Base-by-base conservation (phyloP, 1,140 invertebrate species). In the Solen grandis region DNA sequence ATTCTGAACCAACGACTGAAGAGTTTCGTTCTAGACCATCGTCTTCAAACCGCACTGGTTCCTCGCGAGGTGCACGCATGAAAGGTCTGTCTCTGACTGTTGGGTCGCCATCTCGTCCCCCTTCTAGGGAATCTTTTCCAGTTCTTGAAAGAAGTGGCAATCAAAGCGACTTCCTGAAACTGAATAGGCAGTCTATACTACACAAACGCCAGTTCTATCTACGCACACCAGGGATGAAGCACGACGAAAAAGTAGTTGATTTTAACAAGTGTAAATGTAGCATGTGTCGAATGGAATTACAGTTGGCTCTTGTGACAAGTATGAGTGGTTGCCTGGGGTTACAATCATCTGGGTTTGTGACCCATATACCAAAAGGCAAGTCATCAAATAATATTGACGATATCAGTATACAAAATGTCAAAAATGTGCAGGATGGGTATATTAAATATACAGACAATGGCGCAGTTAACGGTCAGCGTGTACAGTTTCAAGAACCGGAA, bases 201-300 rank as follows among this genome's bases (percentile, higher is more conserved):
- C 85, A 88, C 25, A 75, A 85, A 33, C 82, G 85, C 10, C 84
- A 84, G 60, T 88, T 88, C 62, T 88, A 85, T 27, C 60, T 88
- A 50, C 84, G 76, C 54, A 88, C 87, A 0, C 87, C 87, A 14
- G 80, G 68, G 3, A 50, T 72, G 54, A 54, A 73, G 31, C 74
- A 65, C n/a, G 60, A 57, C 1, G 10, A 50, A 4, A 73, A 59
- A 14, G 65, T 76, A 16, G 50, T n/a, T 22, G 81, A 86, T 10
- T 70, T 83, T 13, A 72, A 84, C 27, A 84, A 84, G 35, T 88
- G 87, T 69, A 46, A 70, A 8, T 88, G 87, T 63, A 84, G 77
- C 14, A 84, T 88, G 79, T 88, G 87, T 57, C 66, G 82, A 5
- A 81, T 88, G 29, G 87, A 88, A 54, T 82, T 88, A 60, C 82